Evolutionary conservation across 2,113 vertebrate species (phyloP), one percentile per base, ranked within the genome.

Genomic region (Crotophaga sulcirostris): DNA sequence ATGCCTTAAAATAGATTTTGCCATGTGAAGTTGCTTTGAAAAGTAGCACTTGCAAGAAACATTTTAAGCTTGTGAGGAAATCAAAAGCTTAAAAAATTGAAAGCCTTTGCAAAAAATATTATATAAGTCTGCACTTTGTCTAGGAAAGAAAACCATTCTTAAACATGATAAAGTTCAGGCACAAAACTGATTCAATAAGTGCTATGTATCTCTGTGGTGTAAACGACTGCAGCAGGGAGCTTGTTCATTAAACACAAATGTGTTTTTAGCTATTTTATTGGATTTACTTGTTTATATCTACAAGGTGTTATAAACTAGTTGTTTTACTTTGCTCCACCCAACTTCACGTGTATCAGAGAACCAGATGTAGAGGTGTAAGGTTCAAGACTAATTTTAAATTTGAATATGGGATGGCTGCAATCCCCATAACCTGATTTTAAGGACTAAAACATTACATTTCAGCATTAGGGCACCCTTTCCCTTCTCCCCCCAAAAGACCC

Each of bases 1-100:
- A 82, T 40, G 69, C 34, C 83, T 94, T 75, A 78, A 87, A 94
- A 94, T 58, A 95, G 92, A 82, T 87, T 84, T 68, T 52, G 89
- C 62, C 76, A 45, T 54, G 44, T 60, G 92, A 95, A 93, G 62
- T 64, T 16, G 11, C 93, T 94, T 94, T 93, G 73, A 83, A 96
- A 90, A 74, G 34, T 18, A 74, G 44, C 7, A 25, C 73, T 93
- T 68, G 59, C 63, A 90, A 56, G 47, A 78, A 84, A n/a, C 0
- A 1, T 60, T 89, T 93, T 58, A 84, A 87, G 38, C 17, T 36
- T 40, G 47, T n/a, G 52, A 90, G 73, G 89, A 90, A 92, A 90
- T 77, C 11, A 14, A 9, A 70, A 75, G 42, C 4, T 49, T 49
- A 36, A 51, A 87, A 58, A 28, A 52, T 7, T 2, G 15, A 28